Evolutionary conservation across 2,888 invertebrate species (phyloP).

Genomic region (Marasmarcha lunaedactyla): DNA sequence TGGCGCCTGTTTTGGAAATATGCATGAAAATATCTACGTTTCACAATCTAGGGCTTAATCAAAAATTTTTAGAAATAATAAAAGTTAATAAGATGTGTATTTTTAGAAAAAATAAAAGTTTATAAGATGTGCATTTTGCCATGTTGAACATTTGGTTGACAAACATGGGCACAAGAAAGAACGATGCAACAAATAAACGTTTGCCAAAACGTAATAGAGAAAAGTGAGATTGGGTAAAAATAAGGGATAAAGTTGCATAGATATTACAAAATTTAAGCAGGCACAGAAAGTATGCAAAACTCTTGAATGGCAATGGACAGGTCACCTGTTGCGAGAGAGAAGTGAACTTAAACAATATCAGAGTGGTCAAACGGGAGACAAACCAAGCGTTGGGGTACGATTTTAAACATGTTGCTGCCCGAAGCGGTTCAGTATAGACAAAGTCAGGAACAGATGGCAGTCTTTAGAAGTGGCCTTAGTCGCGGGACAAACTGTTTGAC

Average conservation of each 20-base stretch:
- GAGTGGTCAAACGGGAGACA: constrained; percentile 7
- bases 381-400: constrained; percentile 7
- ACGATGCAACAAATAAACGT: neutral
- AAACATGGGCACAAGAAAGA: constrained; percentile 4
- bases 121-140: constrained; percentile 5
- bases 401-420: constrained; percentile 1
- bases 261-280: neutral
- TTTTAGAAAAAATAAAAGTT: constrained; percentile 7
- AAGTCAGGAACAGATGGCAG: constrained; percentile 5
- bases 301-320: constrained; percentile 11
- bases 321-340: constrained; percentile 11
- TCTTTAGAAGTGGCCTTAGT: constrained; percentile 2
- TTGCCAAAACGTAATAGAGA: constrained; percentile 4
- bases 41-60: no score
- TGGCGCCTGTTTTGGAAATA: no score
- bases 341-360: constrained; percentile 8
- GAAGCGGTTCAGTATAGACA: constrained; percentile 5
- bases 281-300: neutral
- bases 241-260: constrained; percentile 1
- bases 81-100: no score
- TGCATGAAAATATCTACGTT: no score
- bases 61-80: no score
- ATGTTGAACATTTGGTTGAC: constrained; percentile 6
- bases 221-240: constrained; percentile 1
- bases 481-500: constrained; percentile 3